A percentile compares a stretch with the other conserved stretches of the same genome.
Conservation (phyloP, 2,113 vertebrate genomes). For the Aix galericulata region DNA sequence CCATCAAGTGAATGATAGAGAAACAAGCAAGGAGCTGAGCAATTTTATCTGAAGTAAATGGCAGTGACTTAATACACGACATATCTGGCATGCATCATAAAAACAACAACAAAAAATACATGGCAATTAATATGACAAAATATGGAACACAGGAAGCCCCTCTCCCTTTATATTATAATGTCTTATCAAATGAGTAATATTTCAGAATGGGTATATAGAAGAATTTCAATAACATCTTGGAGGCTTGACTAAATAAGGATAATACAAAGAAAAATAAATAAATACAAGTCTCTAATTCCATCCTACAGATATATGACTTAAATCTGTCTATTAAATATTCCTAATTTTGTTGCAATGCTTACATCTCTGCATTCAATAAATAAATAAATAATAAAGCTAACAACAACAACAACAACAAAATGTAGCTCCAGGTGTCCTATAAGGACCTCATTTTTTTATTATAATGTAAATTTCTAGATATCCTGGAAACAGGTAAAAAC, state of each 20-base stretch:
- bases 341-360: background rate
- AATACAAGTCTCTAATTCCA: background rate
- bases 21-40: background rate
- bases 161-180: background rate
- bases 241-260: background rate
- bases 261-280: background rate
- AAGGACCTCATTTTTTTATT: background rate
- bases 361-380: no score
- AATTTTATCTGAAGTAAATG: slow-evolving; percentile 42
- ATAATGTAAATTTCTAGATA: background rate
- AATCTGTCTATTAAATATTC: background rate
- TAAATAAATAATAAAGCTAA: no score
- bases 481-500: background rate
- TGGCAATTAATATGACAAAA: background rate
- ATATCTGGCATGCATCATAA: background rate
- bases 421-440: background rate
- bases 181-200: background rate
- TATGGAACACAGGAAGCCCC: background rate
- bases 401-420: no score
- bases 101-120: background rate
- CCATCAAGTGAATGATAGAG: rapidly evolving
- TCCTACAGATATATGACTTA: background rate
- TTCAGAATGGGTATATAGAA: rapidly evolving
- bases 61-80: background rate
- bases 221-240: background rate